These are phyloP conservation scores for Chelonoidis abingdonii DNA, from an alignment of 2,113 vertebrate genomes.

Conservation along the genomic window DNA sequence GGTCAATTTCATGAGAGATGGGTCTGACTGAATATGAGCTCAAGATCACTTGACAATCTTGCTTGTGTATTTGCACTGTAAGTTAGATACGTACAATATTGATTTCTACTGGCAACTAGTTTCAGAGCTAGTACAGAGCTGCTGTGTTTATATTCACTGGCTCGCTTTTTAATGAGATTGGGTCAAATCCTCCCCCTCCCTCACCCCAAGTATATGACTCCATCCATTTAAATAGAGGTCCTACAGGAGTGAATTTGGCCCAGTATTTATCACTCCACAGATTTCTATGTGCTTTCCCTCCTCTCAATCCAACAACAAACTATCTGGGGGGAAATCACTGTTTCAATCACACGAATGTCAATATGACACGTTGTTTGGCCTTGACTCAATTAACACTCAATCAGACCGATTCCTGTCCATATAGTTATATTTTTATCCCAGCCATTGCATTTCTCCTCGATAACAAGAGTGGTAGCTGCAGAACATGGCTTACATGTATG, in stretches of 20 bases:
- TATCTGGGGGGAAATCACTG: constrained; percentile 2
- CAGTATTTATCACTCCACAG: background rate
- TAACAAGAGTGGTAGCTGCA: constrained; percentile 45
- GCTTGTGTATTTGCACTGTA: background rate
- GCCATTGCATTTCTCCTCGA: constrained; percentile 25
- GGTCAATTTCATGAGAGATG: background rate
- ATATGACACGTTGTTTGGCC: constrained; percentile 21
- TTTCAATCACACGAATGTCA: background rate
- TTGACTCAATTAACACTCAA: background rate
- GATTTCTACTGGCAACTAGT: background rate
- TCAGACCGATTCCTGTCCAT: constrained; percentile 35
- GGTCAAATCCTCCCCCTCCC: background rate
- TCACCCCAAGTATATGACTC: background rate
- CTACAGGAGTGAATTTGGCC: background rate
- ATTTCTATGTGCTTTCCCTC: background rate
- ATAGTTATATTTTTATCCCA: constrained; percentile 52
- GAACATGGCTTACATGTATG: constrained; percentile 46
- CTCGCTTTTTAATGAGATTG: background rate
- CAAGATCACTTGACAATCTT: background rate
- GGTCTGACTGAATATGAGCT: background rate
- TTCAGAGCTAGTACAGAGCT: background rate
- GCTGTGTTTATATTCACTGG: background rate
- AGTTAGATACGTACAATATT: background rate
- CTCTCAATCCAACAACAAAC: constrained; percentile 12
- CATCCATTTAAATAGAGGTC: background rate